Conservation (phyloP, 2,888 invertebrate genomes). For the Pyrochroa serraticornis region DNA sequence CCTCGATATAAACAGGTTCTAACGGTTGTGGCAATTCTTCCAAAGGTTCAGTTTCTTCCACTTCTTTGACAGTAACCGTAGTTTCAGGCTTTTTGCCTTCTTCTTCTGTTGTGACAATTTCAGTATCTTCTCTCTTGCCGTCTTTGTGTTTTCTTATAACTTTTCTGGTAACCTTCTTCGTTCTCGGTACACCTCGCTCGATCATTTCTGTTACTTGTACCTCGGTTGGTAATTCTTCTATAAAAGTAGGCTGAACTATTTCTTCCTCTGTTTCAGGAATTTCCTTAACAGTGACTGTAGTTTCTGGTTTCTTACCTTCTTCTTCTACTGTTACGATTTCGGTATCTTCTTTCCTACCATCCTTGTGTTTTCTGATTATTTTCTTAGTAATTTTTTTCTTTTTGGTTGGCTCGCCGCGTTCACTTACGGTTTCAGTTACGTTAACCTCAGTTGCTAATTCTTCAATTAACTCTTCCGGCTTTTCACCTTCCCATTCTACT, state of each 20-base stretch:
- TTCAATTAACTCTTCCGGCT: constrained; percentile 41
- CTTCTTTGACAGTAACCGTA: constrained; percentile 52
- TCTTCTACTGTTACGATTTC: constrained; percentile 47
- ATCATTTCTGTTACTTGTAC: constrained; percentile 30
- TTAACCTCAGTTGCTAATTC: constrained; percentile 38
- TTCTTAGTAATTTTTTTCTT: constrained; percentile 53
- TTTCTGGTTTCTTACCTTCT: constrained; percentile 41
- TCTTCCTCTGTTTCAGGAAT: no score
- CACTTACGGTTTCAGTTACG: constrained; percentile 27
- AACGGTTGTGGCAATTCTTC: no score
- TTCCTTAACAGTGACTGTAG: constrained; percentile 44
- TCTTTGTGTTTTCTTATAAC: constrained; percentile 51
- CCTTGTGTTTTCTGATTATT: constrained; percentile 52
- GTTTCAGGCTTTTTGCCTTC: constrained; percentile 57
- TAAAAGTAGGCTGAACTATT: constrained; percentile 2
- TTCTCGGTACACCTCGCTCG: constrained; percentile 43
- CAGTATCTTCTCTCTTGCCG: constrained; percentile 49
- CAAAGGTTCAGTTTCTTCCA: constrained; percentile 38
- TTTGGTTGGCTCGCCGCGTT: constrained; percentile 39
- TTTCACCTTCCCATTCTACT: constrained; percentile 50
- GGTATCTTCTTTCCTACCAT: constrained; percentile 55
- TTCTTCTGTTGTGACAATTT: constrained; percentile 60
- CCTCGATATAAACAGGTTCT: constrained; percentile 23
- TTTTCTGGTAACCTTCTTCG: constrained; percentile 47
- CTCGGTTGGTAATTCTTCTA: constrained; percentile 45